Conservation (phyloP, 1,140 invertebrate species). For the Drosophila yakuba region DNA sequence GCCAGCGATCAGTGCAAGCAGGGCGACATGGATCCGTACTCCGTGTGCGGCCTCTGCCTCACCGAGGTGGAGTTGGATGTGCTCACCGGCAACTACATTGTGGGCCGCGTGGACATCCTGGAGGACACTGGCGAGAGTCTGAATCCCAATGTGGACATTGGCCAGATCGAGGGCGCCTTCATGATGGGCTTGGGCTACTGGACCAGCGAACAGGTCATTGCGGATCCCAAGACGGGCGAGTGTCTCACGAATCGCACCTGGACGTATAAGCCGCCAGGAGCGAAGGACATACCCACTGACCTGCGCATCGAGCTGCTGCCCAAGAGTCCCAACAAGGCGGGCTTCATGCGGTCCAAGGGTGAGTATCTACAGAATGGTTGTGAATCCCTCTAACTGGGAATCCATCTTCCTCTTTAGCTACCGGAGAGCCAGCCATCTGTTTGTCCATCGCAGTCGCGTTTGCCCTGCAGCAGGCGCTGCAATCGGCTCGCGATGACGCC, state of each 20-base stretch:
- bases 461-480: slow-evolving; percentile 90
- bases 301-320: slow-evolving; percentile 91
- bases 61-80: slow-evolving; percentile 90
- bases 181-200: slow-evolving; percentile 94
- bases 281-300: slow-evolving; percentile 93
- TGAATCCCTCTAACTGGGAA: neutral
- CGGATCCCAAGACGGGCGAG: slow-evolving; percentile 88
- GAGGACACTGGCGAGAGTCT: slow-evolving; percentile 91
- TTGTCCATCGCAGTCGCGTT: slow-evolving; percentile 88
- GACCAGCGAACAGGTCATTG: slow-evolving; percentile 89
- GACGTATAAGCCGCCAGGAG: slow-evolving; percentile 92
- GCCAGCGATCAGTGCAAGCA: slow-evolving; percentile 86
- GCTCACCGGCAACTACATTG: slow-evolving; percentile 89
- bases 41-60: slow-evolving; percentile 87
- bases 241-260: slow-evolving; percentile 91
- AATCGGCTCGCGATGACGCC: slow-evolving; percentile 87
- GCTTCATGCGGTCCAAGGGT: slow-evolving; percentile 91
- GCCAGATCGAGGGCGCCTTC: slow-evolving; percentile 92
- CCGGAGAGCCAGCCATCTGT: slow-evolving; percentile 92
- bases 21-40: slow-evolving; percentile 84
- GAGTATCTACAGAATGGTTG: slow-evolving; percentile 84
- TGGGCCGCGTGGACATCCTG: slow-evolving; percentile 89
- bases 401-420: slow-evolving; percentile 81
- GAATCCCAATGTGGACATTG: slow-evolving; percentile 92
- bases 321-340: slow-evolving; percentile 89